phyloP scores from a whole-genome alignment of 2,797 vertebrate species.

The Sebastolobus alascanus region DNA sequence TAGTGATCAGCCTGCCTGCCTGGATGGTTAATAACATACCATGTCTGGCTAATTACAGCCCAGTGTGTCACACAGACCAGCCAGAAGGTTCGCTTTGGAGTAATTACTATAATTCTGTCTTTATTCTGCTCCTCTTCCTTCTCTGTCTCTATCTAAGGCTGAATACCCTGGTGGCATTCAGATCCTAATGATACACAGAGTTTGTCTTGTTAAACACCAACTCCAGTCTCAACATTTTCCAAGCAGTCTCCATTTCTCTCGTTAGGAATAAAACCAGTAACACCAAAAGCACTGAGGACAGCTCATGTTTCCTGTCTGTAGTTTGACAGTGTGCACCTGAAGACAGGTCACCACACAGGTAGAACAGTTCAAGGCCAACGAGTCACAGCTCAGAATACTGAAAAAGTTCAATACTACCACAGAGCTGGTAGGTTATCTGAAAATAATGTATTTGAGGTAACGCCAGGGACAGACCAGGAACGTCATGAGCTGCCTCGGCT shows the following conservation, averaged over 20 bases:
- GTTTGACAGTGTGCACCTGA: background rate
- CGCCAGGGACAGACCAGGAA: too few species aligned
- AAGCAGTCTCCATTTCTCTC: background rate
- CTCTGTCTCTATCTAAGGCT: background rate
- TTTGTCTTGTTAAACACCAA: conserved; percentile 14
- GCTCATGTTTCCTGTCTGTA: background rate
- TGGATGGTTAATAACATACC: conserved; percentile 37
- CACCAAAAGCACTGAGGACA: too few species aligned
- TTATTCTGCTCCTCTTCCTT: conserved; percentile 21
- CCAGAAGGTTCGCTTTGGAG: conserved; percentile 58
- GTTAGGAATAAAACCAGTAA: background rate
- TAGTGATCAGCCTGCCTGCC: background rate
- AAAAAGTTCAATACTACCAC: background rate
- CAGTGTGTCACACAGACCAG: conserved; percentile 54
- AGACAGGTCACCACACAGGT: background rate
- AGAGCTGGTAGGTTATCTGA: background rate
- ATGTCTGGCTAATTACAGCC: conserved; percentile 57
- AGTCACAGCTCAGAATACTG: background rate
- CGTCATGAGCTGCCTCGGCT: too few species aligned
- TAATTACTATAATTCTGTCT: conserved; percentile 75
- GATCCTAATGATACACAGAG: conserved; percentile 9
- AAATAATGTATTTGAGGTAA: background rate
- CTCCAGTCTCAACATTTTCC: background rate
- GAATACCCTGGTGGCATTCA: background rate
- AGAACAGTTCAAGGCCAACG: background rate